phyloP scores from a whole-genome alignment of 2,888 invertebrate species.

The Tillus elongatus region DNA sequence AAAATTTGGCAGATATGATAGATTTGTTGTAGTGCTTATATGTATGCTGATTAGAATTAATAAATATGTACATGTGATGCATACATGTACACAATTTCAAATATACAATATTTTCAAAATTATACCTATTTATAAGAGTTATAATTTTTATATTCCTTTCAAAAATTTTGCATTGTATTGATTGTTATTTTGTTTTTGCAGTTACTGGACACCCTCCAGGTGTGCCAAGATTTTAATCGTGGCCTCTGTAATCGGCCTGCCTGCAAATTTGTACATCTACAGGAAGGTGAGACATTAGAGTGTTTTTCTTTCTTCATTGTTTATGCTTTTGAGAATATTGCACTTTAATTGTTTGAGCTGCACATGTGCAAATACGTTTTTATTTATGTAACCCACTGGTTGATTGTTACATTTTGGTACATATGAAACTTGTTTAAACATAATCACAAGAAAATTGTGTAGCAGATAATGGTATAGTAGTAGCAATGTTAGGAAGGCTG shows the following conservation, averaged over 20 bases:
- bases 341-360: no score
- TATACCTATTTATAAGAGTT: constrained; percentile 14
- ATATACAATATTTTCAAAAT: constrained; percentile 17
- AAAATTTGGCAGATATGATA: constrained; percentile 20
- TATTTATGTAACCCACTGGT: no score
- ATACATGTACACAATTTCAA: constrained; percentile 32
- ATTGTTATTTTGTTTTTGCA: constrained; percentile 50
- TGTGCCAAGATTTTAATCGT: constrained; percentile 99
- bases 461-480: no score
- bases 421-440: no score
- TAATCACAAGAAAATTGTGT: no score
- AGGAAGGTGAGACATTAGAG: constrained; percentile 69
- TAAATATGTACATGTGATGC: constrained; percentile 21
- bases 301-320: no score
- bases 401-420: no score
- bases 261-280: constrained; percentile 97
- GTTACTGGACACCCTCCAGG: constrained; percentile 99
- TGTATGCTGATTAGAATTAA: constrained; percentile 31
- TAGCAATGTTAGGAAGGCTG: no score
- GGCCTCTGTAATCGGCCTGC: constrained; percentile 92
- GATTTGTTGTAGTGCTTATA: constrained; percentile 32
- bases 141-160: constrained; percentile 10
- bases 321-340: no score
- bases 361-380: no score
- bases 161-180: constrained; percentile 1